These are phyloP conservation scores for Emmelina monodactyla DNA, from an alignment of 2,888 invertebrate species.

Conservation along the genomic window DNA sequence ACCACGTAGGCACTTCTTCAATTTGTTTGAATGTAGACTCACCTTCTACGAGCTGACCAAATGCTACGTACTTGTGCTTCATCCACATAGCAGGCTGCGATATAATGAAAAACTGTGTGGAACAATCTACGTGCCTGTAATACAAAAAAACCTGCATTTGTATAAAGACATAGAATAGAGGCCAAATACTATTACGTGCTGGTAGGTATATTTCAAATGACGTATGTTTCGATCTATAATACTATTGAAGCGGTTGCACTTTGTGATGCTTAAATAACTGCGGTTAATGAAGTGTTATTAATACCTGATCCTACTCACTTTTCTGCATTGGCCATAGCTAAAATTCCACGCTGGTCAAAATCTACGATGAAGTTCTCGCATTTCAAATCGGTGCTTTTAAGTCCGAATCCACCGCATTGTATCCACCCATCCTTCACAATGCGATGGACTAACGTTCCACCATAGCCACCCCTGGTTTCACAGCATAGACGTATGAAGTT, in stretches of 20 bases:
- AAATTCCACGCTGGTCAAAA: conserved; percentile 71
- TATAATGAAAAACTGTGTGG: conserved; percentile 75
- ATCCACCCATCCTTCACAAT: conserved; percentile 76
- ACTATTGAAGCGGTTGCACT: no score
- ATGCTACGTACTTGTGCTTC: conserved; percentile 75
- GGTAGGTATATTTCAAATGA: no score
- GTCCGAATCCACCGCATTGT: conserved; percentile 68
- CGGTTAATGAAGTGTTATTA: no score
- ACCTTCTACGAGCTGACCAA: conserved; percentile 76
- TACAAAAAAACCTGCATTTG: no score
- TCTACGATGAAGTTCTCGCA: conserved; percentile 75
- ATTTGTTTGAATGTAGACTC: conserved; percentile 66
- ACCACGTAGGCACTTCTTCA: conserved; percentile 68
- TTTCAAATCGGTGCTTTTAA: conserved; percentile 40
- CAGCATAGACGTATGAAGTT: conserved; percentile 66
- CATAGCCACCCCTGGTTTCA: conserved; percentile 49
- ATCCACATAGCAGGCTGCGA: conserved; percentile 75
- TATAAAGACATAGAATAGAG: no score
- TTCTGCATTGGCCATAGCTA: conserved; percentile 77
- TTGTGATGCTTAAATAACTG: no score
- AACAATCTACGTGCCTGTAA: conserved; percentile 67
- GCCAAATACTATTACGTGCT: no score
- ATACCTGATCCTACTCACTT: no score
- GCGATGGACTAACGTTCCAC: conserved; percentile 68
- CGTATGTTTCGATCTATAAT: no score